These are phyloP conservation scores for Trisateles emortualis DNA, from an alignment of 2,888 invertebrate genomes.

Conservation along the genomic window DNA sequence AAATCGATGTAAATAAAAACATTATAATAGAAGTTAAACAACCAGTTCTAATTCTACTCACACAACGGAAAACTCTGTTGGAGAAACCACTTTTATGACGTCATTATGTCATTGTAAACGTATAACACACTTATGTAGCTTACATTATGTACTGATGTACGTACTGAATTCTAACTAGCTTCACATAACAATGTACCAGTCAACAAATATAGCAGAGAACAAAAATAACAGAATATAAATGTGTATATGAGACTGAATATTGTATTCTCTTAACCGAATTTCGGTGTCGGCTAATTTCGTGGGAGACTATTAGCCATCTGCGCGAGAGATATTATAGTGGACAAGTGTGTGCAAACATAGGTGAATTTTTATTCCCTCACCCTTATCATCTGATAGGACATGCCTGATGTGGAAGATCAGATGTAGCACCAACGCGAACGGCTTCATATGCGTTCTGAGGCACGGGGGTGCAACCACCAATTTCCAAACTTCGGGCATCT, in stretches of 20 bases:
- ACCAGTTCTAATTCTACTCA: constrained; percentile 17
- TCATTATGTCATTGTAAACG: constrained; percentile 3
- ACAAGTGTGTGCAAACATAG: too few relatives aligned
- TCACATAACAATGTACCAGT: constrained; percentile 1
- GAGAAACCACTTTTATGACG: constrained; percentile 7
- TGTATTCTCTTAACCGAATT: too few relatives aligned
- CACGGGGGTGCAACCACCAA: too few relatives aligned
- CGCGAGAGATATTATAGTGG: too few relatives aligned
- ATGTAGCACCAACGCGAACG: too few relatives aligned
- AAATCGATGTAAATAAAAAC: constrained; percentile 10
- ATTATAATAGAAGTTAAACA: constrained; percentile 13
- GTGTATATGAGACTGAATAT: constrained; percentile 18
- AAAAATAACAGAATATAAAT: constrained; percentile 6
- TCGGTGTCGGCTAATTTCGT: too few relatives aligned
- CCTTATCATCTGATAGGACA: too few relatives aligned
- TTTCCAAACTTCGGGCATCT: too few relatives aligned
- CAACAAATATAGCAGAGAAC: background rate
- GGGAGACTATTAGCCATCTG: too few relatives aligned
- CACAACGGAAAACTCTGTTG: constrained; percentile 5
- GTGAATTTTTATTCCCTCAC: too few relatives aligned
- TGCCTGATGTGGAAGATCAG: too few relatives aligned
- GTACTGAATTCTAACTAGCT: background rate
- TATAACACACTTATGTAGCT: background rate
- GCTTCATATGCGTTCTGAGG: too few relatives aligned
- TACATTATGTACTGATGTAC: background rate